Evolutionary conservation across 2,113 vertebrate species (phyloP), one percentile per base, ranked within the genome.

Genomic region (Stigmatopora argus): DNA sequence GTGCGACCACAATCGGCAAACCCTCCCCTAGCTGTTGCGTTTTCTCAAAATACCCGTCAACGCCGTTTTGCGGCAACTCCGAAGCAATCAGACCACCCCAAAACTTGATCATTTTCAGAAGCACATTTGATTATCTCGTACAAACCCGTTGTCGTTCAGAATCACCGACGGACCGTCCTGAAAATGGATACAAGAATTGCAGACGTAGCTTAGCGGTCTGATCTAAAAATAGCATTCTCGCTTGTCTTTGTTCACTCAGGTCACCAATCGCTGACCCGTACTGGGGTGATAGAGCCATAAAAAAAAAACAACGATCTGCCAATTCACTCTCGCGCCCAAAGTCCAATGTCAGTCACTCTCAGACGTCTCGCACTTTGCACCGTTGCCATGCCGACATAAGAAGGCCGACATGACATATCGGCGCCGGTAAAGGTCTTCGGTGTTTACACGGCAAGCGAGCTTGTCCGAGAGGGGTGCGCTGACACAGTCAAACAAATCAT

Each of bases 381-480:
- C 68, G 53, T 78, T 70, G 70, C 70, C 77, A 69, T 75, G 71
- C 58, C 15, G 73, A 88, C 85, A 75, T 78, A 64, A 81, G 74
- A 45, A 58, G 19, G 38, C 38, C n/a, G n/a, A 67, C 69, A 44
- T 55, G 69, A 64, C 73, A 9, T 82, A 83, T 85, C 78, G 67
- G 73, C 65, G 34, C 64, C 57, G 87, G 88, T 89, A 89, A 87
- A 73, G 31, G 53, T 71, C 62, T 74, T 8, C 9, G 65, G 68
- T 89, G 84, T 88, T 88, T 86, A 78, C 83, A 75, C 66, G 78
- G 60, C 38, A 62, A 81, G 78, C 78, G 75, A 34, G 41, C n/a
- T 34, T 69, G 72, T 70, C 49, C 51, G 68, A 47, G 11, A 70
- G 35, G 56, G 78, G 66, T 64, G 78, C 63, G 53, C 64, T 35